phyloP scores from a whole-genome alignment of 64 coral and sea anemone species.

The Anthopleura sola region DNA sequence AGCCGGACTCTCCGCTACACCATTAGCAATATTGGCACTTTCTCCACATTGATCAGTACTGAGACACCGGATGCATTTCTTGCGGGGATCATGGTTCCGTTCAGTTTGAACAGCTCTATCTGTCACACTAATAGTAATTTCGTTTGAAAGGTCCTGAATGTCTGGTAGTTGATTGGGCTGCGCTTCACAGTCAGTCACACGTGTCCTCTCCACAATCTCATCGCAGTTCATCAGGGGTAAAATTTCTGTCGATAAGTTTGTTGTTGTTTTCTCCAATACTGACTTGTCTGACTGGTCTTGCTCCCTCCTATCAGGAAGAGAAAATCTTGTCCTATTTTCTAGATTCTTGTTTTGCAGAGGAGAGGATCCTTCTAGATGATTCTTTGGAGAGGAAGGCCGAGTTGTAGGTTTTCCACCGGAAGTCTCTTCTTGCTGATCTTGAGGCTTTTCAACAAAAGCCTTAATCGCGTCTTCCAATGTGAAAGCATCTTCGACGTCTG shows the following conservation, averaged over 20 bases:
- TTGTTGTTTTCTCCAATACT: neutral
- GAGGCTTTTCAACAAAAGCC: neutral
- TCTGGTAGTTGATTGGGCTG: neutral
- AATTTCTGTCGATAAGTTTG: neutral
- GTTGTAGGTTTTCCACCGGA: neutral
- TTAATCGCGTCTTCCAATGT: slow-evolving; percentile 1
- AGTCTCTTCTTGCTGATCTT: neutral
- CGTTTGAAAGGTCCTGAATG: neutral
- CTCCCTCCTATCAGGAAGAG: neutral
- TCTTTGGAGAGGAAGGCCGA: neutral
- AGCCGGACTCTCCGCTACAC: neutral
- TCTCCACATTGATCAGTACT: neutral
- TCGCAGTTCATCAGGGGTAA: neutral
- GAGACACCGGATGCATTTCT: neutral
- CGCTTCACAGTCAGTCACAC: neutral
- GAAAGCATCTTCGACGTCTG: neutral
- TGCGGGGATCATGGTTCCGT: neutral
- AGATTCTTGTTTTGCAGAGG: neutral
- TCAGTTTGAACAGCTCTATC: neutral
- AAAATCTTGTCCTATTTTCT: neutral
- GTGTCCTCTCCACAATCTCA: neutral
- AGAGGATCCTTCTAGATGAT: neutral
- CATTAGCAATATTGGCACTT: neutral
- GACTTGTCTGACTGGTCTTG: neutral
- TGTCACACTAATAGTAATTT: neutral